phyloP scores from a whole-genome alignment of 2,113 vertebrate genomes.

The Tenebrosternarchus preto region DNA sequence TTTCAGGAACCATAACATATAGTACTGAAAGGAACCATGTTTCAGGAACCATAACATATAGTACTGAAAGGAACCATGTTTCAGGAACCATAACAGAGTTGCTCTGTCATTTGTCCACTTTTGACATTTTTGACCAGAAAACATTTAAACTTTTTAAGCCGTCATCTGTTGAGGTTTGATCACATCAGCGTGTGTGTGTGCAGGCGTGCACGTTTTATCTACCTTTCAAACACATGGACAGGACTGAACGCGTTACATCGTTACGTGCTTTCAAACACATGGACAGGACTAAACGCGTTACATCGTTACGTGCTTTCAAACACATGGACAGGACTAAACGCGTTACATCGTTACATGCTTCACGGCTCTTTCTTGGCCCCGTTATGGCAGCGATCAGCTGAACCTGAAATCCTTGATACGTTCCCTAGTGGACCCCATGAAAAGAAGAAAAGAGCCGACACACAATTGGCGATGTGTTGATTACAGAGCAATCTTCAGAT shows the following conservation, averaged over 20 bases:
- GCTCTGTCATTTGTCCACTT: too few species aligned
- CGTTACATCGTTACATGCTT: constrained; percentile 50
- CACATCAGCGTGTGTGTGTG: constrained; percentile 47
- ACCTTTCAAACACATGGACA: constrained; percentile 63
- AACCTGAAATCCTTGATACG: constrained; percentile 66
- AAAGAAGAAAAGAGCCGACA: constrained; percentile 67
- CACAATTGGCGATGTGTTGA: constrained; percentile 68
- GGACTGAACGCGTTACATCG: constrained; percentile 71
- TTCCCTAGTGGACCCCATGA: constrained; percentile 66
- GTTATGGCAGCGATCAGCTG: constrained; percentile 58
- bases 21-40: too few species aligned
- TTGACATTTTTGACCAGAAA: too few species aligned
- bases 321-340: constrained; percentile 68
- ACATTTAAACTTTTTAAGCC: neutral
- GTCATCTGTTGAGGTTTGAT: constrained; percentile 30
- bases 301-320: constrained; percentile 50
- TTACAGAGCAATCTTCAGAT: constrained; percentile 72
- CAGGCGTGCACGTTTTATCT: constrained; percentile 2
- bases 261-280: constrained; percentile 49
- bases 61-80: too few species aligned
- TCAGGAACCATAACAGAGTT: too few species aligned
- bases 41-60: too few species aligned
- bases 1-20: too few species aligned
- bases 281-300: constrained; percentile 68
- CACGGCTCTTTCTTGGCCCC: constrained; percentile 55